Conservation (phyloP, 2,113 vertebrate genomes). For the Gracilinanus agilis region DNA sequence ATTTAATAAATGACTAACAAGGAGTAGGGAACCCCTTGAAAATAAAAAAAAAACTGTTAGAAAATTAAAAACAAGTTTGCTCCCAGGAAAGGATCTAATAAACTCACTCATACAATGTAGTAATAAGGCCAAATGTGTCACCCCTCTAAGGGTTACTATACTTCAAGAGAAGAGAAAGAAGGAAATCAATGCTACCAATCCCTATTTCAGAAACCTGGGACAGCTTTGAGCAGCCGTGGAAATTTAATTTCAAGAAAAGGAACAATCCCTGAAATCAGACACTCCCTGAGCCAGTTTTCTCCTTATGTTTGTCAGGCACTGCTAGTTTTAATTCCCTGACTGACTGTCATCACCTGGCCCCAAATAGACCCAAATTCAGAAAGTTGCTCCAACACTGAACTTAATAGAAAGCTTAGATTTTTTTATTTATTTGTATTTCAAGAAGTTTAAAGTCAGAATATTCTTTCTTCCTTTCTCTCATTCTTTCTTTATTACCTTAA, state of each 20-base stretch:
- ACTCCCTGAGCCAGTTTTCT: not conserved
- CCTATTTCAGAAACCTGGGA: not conserved
- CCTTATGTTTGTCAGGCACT: not conserved
- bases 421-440: not conserved
- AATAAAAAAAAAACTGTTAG: too few relatives aligned
- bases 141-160: not conserved
- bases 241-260: not conserved
- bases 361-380: not conserved
- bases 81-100: not conserved
- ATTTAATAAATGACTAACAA: too few relatives aligned
- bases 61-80: not conserved
- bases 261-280: not conserved
- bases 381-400: not conserved
- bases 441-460: not conserved
- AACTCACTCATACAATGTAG: not conserved
- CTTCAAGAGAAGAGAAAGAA: not conserved
- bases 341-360: not conserved
- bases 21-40: too few relatives aligned
- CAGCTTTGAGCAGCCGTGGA: not conserved
- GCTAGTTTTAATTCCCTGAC: not conserved
- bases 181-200: not conserved
- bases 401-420: not conserved
- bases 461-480: not conserved
- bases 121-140: not conserved
- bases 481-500: too few relatives aligned